Evolutionary conservation across 2,797 vertebrate genomes (phyloP).

Genomic region (Hypotaenidia okinawae): DNA sequence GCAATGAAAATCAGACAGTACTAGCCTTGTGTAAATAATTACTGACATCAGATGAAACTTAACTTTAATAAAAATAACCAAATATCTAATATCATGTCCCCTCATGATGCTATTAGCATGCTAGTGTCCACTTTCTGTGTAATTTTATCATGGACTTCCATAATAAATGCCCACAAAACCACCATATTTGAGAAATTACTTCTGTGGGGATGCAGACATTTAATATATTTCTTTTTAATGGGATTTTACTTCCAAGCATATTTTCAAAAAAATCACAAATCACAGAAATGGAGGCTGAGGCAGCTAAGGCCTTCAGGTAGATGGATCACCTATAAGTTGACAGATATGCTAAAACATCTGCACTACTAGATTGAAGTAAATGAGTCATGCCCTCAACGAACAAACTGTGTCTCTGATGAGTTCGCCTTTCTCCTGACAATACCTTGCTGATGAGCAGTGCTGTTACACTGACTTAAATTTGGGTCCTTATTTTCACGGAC

Average conservation of each 20-base stretch:
- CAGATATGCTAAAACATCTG: background rate
- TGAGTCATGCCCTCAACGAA: background rate
- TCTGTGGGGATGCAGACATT: background rate
- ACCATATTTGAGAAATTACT: background rate
- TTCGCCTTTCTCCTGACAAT: background rate
- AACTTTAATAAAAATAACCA: background rate
- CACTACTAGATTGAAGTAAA: background rate
- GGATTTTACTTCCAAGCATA: background rate
- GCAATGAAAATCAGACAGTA: background rate
- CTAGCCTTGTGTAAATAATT: background rate
- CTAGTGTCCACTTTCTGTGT: background rate
- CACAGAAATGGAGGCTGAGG: background rate
- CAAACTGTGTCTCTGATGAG: background rate
- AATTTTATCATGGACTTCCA: background rate
- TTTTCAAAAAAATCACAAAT: slow-evolving; percentile 1
- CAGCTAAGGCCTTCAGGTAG: background rate
- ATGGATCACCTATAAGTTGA: background rate
- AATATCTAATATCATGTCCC: background rate
- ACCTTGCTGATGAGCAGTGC: background rate
- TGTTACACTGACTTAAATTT: background rate
- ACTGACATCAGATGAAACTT: background rate
- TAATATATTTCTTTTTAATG: slow-evolving; percentile 18
- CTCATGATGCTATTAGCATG: background rate
- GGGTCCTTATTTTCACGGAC: background rate
- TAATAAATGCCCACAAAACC: background rate